Evolutionary conservation across 1,140 invertebrate genomes (phyloP).

Genomic region (Dreissena rostriformis): DNA sequence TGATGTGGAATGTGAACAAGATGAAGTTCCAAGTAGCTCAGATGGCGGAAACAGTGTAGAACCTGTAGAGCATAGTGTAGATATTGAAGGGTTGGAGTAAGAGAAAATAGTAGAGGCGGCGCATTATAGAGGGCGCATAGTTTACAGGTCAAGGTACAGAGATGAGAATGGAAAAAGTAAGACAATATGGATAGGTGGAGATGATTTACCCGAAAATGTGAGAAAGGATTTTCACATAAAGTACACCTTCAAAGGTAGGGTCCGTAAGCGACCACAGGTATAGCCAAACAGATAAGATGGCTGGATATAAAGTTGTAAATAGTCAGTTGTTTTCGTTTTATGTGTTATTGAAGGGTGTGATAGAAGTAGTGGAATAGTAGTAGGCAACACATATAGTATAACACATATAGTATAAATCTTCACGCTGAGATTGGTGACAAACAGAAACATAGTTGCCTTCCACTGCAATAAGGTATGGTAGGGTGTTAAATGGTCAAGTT

Average conservation of each 20-base stretch:
- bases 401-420: no score
- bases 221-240: slow-evolving; percentile 21
- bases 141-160: slow-evolving; percentile 16
- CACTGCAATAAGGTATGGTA: no score
- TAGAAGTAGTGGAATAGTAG: no score
- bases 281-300: no score
- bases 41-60: not conserved
- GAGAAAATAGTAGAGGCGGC: slow-evolving; percentile 17
- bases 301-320: no score
- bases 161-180: not conserved
- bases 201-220: slow-evolving; percentile 11
- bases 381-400: no score
- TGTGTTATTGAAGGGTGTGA: no score
- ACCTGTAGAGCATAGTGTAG: not conserved
- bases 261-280: not conserved
- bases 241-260: slow-evolving; percentile 19
- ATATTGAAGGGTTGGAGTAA: not conserved
- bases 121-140: slow-evolving; percentile 9
- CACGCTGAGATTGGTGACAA: no score
- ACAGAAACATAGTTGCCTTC: no score
- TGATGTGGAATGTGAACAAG: not conserved
- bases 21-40: not conserved
- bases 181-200: not conserved
- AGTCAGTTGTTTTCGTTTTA: no score
- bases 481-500: no score